Conservation (phyloP, 2,113 vertebrate genomes). For the Tympanuchus pallidicinctus region DNA sequence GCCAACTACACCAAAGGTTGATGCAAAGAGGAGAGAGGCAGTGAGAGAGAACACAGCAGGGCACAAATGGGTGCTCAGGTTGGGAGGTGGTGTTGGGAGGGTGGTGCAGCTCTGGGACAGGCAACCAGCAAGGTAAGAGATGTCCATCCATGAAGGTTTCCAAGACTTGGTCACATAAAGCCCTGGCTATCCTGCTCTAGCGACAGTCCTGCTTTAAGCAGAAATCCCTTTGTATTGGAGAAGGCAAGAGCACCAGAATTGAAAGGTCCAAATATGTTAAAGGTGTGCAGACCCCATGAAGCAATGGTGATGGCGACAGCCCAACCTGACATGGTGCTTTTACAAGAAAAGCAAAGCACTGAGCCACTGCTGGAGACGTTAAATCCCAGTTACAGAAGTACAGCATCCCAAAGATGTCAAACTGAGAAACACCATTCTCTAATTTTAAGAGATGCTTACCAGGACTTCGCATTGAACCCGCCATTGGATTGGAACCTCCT, state of each 20-base stretch:
- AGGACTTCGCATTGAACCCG: rapidly evolving
- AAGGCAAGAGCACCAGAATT: not conserved
- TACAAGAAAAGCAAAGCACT: rapidly evolving
- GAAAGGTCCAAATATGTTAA: not conserved
- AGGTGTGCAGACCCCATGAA: not conserved
- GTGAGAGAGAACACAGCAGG: not conserved
- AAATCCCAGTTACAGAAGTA: not conserved
- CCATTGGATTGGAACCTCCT: not conserved
- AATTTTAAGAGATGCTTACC: not conserved
- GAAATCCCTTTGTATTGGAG: not conserved
- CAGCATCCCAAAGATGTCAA: rapidly evolving
- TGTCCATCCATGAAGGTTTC: not conserved
- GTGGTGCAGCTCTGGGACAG: not conserved
- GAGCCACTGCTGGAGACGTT: rapidly evolving
- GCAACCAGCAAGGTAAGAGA: not conserved
- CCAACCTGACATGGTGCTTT: not conserved
- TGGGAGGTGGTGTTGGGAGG: not conserved
- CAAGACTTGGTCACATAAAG: not conserved
- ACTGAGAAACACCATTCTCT: not conserved
- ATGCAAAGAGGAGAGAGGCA: not conserved
- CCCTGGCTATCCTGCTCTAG: not conserved
- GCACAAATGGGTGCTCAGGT: not conserved
- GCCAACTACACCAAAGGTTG: not conserved
- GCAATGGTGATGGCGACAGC: not conserved
- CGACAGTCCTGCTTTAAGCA: not conserved